Conservation (phyloP, 2,888 invertebrate species). For the Ecliptopera silaceata region DNA sequence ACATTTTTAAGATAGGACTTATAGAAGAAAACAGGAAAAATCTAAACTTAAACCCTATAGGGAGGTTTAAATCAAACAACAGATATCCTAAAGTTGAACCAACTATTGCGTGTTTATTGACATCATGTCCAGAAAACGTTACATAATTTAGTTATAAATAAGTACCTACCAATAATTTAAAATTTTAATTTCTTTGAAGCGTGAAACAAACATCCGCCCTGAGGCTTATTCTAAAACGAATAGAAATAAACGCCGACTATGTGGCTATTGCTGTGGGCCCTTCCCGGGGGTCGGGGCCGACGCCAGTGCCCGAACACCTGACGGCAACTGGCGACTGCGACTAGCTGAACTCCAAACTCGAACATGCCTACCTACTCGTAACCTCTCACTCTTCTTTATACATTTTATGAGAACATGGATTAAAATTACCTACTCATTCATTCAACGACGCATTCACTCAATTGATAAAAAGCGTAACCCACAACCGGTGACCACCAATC, state of each 20-base stretch:
- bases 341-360: slow-evolving; percentile 26
- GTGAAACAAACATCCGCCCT: slow-evolving; percentile 75
- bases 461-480: slow-evolving; percentile 31
- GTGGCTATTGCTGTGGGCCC: slow-evolving; percentile 77
- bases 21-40: too few relatives aligned
- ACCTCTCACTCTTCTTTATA: slow-evolving; percentile 27
- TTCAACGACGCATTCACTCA: slow-evolving; percentile 27
- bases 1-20: too few relatives aligned
- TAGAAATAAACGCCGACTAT: slow-evolving; percentile 79
- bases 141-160: slow-evolving; percentile 65
- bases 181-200: slow-evolving; percentile 72
- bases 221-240: slow-evolving; percentile 82
- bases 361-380: slow-evolving; percentile 25
- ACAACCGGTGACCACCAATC: slow-evolving; percentile 42
- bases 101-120: slow-evolving; percentile 84
- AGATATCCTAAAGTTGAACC: slow-evolving; percentile 74
- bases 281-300: slow-evolving; percentile 1
- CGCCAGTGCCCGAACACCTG: slow-evolving; percentile 32
- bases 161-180: slow-evolving; percentile 50
- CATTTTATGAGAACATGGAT: slow-evolving; percentile 35
- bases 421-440: slow-evolving; percentile 38
- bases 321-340: slow-evolving; percentile 42
- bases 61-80: slow-evolving; percentile 54
- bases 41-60: too few relatives aligned
- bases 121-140: slow-evolving; percentile 77